Base-by-base conservation (phyloP, 92 coral and sea anemone genomes). In the Montipora capitata region DNA sequence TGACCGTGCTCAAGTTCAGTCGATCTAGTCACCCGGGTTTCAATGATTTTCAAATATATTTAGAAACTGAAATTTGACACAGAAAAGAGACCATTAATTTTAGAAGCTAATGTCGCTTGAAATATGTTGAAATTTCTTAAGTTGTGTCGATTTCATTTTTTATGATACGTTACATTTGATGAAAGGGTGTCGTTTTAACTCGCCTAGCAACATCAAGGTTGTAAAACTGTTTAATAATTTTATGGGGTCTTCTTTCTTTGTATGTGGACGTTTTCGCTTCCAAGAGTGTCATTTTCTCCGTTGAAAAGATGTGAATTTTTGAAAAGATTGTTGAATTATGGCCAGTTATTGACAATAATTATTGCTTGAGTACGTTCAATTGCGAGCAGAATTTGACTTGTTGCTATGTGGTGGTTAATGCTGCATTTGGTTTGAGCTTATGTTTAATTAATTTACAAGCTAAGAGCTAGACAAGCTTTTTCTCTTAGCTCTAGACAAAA, bases 291-390 rank as follows among this genome's bases (percentile, higher is more conserved):
- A 45, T 17, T 8, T 18, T 54, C 18, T 57, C 72, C 59, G 63
- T 72, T 82, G 41, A 15, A 15, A 14, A 82, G 18, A 10, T 56
- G 69, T 82, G 78, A 11, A 57, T 72, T 72, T 83, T 17, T 72
- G 69, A 17, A 72, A 70, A 41, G 74, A 38, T 61, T n/a, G 72
- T 83, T 83, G 42, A 72, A 59, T 57, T 52, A 58, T 83, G 80
- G 61, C 40, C 35, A 76, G 43, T 76, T 56, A 12, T 2, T 40
- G 63, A 72, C 13, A 39, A 11, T 20, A 14, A 44, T 27, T n/a
- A n/a, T n/a, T 56, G 15, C 58, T 11, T 70, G n/a, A n/a, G 79
- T 58, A 57, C 58, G 40, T 40, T 16, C 71, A 72, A n/a, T n/a
- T n/a, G n/a, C n/a, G n/a, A n/a, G 35, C 35, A 27, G 35, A 27